A percentile compares a stretch with the other conserved stretches of the same genome.
These are phyloP conservation scores for Carpatolechia fugitivella DNA, from an alignment of 2,888 invertebrate genomes.

Conservation along the genomic window DNA sequence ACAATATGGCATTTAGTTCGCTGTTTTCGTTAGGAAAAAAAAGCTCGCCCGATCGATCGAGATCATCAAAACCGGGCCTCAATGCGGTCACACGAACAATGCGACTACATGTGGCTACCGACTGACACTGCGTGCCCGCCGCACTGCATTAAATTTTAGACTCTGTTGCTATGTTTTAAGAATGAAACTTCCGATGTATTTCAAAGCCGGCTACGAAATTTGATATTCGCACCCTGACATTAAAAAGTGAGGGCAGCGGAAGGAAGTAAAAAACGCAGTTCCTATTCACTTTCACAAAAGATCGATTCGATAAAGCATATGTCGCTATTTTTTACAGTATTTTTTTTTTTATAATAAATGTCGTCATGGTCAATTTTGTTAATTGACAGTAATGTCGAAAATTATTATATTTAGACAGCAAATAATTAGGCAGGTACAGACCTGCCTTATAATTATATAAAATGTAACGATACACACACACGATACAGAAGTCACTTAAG, in stretches of 20 bases:
- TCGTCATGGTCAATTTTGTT: too few relatives aligned
- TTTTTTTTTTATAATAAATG: too few relatives aligned
- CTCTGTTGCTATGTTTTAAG: slow-evolving; percentile 26
- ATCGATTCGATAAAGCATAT: slow-evolving; percentile 59
- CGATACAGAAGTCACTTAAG: too few relatives aligned
- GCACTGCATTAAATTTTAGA: slow-evolving; percentile 32
- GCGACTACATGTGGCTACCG: slow-evolving; percentile 73
- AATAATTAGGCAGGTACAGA: too few relatives aligned
- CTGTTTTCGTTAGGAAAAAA: slow-evolving; percentile 48
- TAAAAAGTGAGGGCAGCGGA: slow-evolving; percentile 74
- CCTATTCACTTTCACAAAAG: slow-evolving; percentile 71
- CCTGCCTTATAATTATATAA: too few relatives aligned
- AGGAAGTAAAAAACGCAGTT: slow-evolving; percentile 74
- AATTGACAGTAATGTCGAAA: too few relatives aligned
- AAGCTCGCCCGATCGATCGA: slow-evolving; percentile 58
- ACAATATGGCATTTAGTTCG: slow-evolving; percentile 53
- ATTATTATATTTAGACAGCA: too few relatives aligned
- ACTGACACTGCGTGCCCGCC: slow-evolving; percentile 48
- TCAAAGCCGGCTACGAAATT: slow-evolving; percentile 52
- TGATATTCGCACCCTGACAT: slow-evolving; percentile 71
- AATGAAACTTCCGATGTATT: slow-evolving; percentile 22
- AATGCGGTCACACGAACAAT: slow-evolving; percentile 70
- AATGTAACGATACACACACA: too few relatives aligned
- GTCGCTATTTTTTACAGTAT: slow-evolving; percentile 46
- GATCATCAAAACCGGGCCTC: slow-evolving; percentile 55